A percentile compares a stretch with the other conserved stretches of the same genome.
Evolutionary conservation across 1,140 invertebrate genomes (phyloP).

Genomic region (Lepidurus couesii): DNA sequence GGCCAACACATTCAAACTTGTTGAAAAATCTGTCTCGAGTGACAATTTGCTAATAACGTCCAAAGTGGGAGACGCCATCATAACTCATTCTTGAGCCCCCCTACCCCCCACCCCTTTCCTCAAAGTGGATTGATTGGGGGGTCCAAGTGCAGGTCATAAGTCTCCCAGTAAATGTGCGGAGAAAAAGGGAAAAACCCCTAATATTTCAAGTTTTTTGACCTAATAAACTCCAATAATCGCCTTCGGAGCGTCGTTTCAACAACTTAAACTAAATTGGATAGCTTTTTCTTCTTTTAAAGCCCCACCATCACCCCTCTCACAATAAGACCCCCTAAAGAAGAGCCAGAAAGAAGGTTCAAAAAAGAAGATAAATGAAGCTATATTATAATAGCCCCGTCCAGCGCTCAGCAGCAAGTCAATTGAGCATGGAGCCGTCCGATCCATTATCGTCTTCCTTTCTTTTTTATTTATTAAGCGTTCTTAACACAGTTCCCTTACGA

Average conservation of each 20-base stretch:
- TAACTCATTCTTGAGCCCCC: background rate
- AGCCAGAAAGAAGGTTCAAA: background rate
- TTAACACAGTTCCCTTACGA: background rate
- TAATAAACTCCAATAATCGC: background rate
- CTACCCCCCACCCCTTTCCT: background rate
- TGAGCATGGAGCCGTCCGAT: conserved; percentile 20
- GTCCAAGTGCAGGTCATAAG: background rate
- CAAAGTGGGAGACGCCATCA: background rate
- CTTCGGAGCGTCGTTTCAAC: background rate
- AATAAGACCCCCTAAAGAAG: too few species aligned
- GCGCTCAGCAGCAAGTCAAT: conserved; percentile 17
- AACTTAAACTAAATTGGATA: background rate
- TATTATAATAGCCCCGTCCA: conserved; percentile 7
- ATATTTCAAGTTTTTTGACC: background rate
- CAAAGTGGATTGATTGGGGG: background rate
- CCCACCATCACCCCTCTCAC: too few species aligned
- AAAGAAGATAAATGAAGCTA: conserved; percentile 1
- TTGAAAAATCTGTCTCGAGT: background rate
- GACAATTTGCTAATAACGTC: conserved; percentile 1
- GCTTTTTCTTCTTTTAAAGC: background rate
- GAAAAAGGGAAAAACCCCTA: background rate
- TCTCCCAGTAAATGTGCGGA: background rate
- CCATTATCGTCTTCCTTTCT: conserved; percentile 14
- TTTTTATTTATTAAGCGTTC: background rate
- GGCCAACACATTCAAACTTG: background rate